Conservation (phyloP, 2,888 invertebrate genomes). For the Poecilus cupreus region DNA sequence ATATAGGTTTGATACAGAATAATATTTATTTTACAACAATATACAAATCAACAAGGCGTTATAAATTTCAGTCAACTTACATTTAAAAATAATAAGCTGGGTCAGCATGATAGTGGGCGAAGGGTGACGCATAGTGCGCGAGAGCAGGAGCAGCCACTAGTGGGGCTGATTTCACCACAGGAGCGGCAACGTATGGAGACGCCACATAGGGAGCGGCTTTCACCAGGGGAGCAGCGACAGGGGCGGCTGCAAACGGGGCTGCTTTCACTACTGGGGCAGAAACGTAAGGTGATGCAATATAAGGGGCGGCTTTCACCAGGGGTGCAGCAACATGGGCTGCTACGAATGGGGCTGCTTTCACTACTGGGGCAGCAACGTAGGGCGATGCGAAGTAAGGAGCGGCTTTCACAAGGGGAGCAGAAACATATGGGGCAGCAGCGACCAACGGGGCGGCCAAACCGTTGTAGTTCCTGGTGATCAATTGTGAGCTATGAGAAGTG, state of each 20-base stretch:
- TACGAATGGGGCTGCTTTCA: constrained; percentile 64
- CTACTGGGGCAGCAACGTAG: constrained; percentile 63
- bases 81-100: constrained; percentile 51
- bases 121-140: constrained; percentile 44
- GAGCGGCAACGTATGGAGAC: not conserved
- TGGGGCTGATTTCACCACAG: constrained; percentile 63
- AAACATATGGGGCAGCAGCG: constrained; percentile 64
- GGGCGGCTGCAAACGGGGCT: constrained; percentile 67
- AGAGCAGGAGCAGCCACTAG: constrained; percentile 63
- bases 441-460: constrained; percentile 73
- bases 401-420: constrained; percentile 64
- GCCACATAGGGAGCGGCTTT: constrained; percentile 63
- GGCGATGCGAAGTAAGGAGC: constrained; percentile 67
- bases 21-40: constrained; percentile 31
- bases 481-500: constrained; percentile 81
- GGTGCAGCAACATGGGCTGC: constrained; percentile 63
- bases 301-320: constrained; percentile 61
- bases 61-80: not conserved
- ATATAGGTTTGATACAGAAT: not conserved
- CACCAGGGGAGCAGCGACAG: constrained; percentile 70
- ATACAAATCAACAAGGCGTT: not conserved
- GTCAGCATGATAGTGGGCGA: constrained; percentile 37
- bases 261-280: constrained; percentile 69
- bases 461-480: constrained; percentile 79
- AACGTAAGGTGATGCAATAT: constrained; percentile 60